Evolutionary conservation across 2,797 vertebrate species (phyloP).

Genomic region (Typhlichthys eigenmanni): DNA sequence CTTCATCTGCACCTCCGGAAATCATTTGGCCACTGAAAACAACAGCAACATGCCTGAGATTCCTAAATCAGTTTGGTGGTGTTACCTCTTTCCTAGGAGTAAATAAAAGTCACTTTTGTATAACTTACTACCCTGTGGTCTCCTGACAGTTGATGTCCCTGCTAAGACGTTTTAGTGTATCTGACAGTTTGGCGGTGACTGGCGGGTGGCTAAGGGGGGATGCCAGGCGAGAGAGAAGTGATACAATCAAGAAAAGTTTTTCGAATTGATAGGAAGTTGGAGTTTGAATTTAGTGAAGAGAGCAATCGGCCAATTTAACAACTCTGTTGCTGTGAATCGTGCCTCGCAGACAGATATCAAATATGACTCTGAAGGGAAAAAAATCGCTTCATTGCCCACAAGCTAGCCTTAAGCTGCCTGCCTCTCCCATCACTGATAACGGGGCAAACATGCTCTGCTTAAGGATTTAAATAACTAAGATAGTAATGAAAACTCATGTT

Average conservation of each 20-base stretch:
- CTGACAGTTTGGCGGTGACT: constrained; percentile 9
- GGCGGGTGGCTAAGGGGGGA: constrained; percentile 1
- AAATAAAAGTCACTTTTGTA: too few relatives aligned
- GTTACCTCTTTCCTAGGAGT: too few relatives aligned
- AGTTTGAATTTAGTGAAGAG: constrained; percentile 55
- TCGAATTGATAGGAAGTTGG: constrained; percentile 53
- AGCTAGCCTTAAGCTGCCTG: constrained; percentile 55
- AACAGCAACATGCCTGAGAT: neutral
- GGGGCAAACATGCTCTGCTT: constrained; percentile 25
- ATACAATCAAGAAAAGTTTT: constrained; percentile 54
- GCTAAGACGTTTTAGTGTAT: neutral
- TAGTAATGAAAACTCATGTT: constrained; percentile 46
- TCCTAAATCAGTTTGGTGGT: neutral
- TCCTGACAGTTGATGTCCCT: too few relatives aligned
- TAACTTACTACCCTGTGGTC: too few relatives aligned
- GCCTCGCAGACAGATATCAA: constrained; percentile 68
- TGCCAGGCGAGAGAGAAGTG: constrained; percentile 37
- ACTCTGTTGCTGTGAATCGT: constrained; percentile 54
- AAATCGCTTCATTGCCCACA: constrained; percentile 67
- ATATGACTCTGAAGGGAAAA: constrained; percentile 61
- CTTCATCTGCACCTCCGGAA: constrained; percentile 16
- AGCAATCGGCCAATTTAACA: constrained; percentile 50
- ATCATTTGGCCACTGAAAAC: constrained; percentile 10
- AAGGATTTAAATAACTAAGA: constrained; percentile 51
- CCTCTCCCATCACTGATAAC: constrained; percentile 61